Conservation (phyloP, 2,888 invertebrate genomes). For the Shargacucullia verbasci region DNA sequence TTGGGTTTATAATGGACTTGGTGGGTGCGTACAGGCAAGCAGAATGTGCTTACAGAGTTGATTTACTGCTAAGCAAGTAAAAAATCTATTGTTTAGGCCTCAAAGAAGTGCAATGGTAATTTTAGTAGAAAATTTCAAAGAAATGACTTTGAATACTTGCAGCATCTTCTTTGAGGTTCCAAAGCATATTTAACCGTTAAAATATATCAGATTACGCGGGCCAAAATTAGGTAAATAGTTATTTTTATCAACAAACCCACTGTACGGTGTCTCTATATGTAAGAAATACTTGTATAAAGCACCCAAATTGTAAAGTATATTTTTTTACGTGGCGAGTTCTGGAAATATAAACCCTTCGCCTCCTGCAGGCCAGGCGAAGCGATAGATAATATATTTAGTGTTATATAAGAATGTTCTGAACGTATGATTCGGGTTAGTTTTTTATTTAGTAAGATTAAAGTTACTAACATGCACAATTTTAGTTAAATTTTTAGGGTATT, state of each 20-base stretch:
- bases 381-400: constrained; percentile 52
- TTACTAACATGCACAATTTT: constrained; percentile 56
- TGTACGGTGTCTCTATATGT: constrained; percentile 61
- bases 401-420: constrained; percentile 47
- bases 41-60: not conserved
- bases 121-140: no score
- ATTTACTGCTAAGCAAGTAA: no score
- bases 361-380: constrained; percentile 15
- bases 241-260: not conserved
- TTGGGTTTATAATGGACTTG: constrained; percentile 5
- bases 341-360: constrained; percentile 21
- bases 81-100: no score
- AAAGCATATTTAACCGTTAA: no score
- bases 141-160: no score
- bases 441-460: constrained; percentile 30
- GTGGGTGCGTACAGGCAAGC: no score
- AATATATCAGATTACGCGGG: no score
- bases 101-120: no score
- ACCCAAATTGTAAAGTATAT: constrained; percentile 69
- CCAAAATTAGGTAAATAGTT: no score
- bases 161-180: no score
- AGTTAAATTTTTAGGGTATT: constrained; percentile 23
- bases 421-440: constrained; percentile 39
- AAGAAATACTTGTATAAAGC: constrained; percentile 63
- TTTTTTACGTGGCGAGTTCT: constrained; percentile 76